Conservation (phyloP, 1,140 invertebrate genomes). For the Aphelinus atriplicis region DNA sequence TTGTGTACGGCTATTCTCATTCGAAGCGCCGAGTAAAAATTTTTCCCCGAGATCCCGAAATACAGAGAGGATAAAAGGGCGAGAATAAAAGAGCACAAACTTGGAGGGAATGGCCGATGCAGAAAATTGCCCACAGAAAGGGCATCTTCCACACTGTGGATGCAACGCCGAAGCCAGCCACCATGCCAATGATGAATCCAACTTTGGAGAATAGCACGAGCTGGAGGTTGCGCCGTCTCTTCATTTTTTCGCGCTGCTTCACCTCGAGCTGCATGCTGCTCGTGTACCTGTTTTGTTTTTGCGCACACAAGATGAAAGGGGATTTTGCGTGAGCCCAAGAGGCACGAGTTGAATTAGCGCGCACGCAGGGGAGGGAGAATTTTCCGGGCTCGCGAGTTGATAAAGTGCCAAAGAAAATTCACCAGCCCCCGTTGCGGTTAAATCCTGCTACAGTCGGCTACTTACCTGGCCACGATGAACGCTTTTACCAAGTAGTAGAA, state of each 20-base stretch:
- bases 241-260: slow-evolving; percentile 71
- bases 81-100: slow-evolving; percentile 37
- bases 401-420: no score
- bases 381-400: no score
- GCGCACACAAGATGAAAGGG: no score
- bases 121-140: slow-evolving; percentile 62
- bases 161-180: slow-evolving; percentile 59
- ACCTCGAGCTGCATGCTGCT: slow-evolving; percentile 69
- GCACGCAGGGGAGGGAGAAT: no score
- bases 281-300: slow-evolving; percentile 51
- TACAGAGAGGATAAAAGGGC: no score
- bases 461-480: slow-evolving; percentile 64
- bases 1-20: no score
- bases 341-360: no score
- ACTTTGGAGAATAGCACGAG: slow-evolving; percentile 72
- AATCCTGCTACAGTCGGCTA: not conserved
- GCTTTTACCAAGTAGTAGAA: slow-evolving; percentile 62
- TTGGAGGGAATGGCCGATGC: slow-evolving; percentile 61
- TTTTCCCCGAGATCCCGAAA: no score
- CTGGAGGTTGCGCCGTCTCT: slow-evolving; percentile 68
- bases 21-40: no score
- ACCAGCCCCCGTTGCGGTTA: no score
- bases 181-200: slow-evolving; percentile 60
- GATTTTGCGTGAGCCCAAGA: no score
- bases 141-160: slow-evolving; percentile 57